A percentile compares a stretch with the other conserved stretches of the same genome.
These are phyloP conservation scores for Dichetophora obliterata DNA, from an alignment of 2,888 invertebrate genomes.

Conservation along the genomic window DNA sequence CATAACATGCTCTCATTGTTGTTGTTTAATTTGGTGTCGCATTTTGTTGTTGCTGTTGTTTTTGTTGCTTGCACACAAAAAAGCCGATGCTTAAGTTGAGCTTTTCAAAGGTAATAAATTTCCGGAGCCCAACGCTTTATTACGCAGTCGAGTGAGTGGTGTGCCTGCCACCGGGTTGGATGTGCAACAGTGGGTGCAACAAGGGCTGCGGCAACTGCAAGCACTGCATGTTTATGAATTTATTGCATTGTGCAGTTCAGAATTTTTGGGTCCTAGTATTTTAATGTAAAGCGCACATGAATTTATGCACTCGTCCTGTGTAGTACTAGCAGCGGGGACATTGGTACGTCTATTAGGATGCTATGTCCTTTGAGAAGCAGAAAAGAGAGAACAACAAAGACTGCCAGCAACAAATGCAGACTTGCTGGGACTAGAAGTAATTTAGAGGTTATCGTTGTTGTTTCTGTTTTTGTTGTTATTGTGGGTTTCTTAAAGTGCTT, in stretches of 20 bases:
- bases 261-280: slow-evolving; percentile 56
- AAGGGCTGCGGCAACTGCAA: slow-evolving; percentile 14
- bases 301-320: slow-evolving; percentile 57
- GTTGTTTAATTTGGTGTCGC: slow-evolving; percentile 9
- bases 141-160: slow-evolving; percentile 39
- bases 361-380: slow-evolving; percentile 45
- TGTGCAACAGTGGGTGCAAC: slow-evolving; percentile 1
- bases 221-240: slow-evolving; percentile 59
- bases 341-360: slow-evolving; percentile 4
- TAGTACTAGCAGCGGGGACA: not conserved
- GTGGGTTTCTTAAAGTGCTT: slow-evolving; percentile 11
- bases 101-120: slow-evolving; percentile 46
- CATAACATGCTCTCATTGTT: slow-evolving; percentile 2
- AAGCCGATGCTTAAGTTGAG: slow-evolving; percentile 32
- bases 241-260: slow-evolving; percentile 52
- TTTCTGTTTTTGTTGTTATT: slow-evolving; percentile 6
- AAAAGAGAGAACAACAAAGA: slow-evolving; percentile 18
- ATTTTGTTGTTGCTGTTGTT: slow-evolving; percentile 1
- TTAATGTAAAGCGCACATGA: slow-evolving; percentile 54
- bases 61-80: not conserved
- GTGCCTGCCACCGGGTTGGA: slow-evolving; percentile 2
- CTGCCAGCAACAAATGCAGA: not conserved
- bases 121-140: slow-evolving; percentile 41
- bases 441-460: slow-evolving; percentile 17
- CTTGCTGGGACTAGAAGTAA: slow-evolving; percentile 5